These are phyloP conservation scores for Oxyura jamaicensis DNA, from an alignment of 2,113 vertebrate species.

Conservation along the genomic window DNA sequence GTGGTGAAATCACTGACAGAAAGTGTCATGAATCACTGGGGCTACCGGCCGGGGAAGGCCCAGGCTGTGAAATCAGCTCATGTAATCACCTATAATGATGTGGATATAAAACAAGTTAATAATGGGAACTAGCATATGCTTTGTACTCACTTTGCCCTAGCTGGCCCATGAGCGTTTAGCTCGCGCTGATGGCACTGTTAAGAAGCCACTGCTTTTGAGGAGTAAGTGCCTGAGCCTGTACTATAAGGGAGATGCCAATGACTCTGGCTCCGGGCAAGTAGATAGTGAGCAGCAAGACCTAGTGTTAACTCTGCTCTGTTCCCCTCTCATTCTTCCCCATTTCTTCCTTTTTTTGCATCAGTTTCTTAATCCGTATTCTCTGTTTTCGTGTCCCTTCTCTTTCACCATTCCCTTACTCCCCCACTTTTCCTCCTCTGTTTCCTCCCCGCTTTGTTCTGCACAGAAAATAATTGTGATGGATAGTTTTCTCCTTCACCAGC, in stretches of 20 bases:
- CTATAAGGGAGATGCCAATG: neutral
- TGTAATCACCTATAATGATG: conserved; percentile 43
- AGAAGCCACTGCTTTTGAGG: neutral
- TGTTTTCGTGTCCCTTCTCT: neutral
- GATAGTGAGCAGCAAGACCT: neutral
- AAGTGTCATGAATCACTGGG: conserved; percentile 7
- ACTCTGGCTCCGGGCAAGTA: neutral
- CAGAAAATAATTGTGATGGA: neutral
- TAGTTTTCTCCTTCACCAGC: neutral
- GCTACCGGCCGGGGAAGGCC: conserved; percentile 5
- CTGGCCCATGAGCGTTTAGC: neutral
- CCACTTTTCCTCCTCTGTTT: neutral
- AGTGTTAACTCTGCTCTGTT: neutral
- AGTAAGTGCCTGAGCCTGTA: neutral
- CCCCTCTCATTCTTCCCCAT: neutral
- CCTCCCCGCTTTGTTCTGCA: neutral
- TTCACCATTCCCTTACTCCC: neutral
- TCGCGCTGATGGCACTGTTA: neutral
- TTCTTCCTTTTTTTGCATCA: neutral
- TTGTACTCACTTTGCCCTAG: conserved; percentile 4
- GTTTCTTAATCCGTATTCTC: neutral
- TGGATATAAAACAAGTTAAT: conserved; percentile 51
- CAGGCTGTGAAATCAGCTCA: neutral
- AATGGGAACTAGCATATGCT: conserved; percentile 1
- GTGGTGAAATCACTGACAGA: conserved; percentile 41